Base-by-base conservation (phyloP, 23 tunicate species). In the Botrylloides violaceus region DNA sequence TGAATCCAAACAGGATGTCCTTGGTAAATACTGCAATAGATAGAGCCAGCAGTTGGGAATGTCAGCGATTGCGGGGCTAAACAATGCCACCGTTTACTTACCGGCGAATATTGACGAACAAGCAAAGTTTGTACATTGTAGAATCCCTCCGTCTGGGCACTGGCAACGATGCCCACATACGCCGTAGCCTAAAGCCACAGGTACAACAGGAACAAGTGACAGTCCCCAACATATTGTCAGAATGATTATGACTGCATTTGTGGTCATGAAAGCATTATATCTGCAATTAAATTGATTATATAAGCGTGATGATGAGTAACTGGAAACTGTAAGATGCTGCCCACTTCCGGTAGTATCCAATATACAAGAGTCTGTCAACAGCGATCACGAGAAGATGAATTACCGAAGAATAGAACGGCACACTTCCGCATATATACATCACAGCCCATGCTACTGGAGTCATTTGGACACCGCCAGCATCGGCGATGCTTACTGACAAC, bases 291-390 rank as follows among this genome's bases (percentile, higher is more conserved):
- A 59, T 22, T 6, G 27, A 59, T 15, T 24, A 60, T 28, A 25
- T 60, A 28, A 60, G 19, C 27, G 30, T 23, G 21, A 24, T 28
- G 30, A 15, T 1, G 1, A 60, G 21, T 0, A 21, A 19, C 1
- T 1, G n/a, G 58, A 49, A n/a, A n/a, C n/a, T n/a, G n/a, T 49
- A 19, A 19, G 58, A 19, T 48, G 1, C n/a, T 0, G 39, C 94
- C 33, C 15, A 79, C 94, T 38, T 85, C 55, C 57, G 35, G 47
- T 85, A 73, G 94, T 85, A 85, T 19, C 70, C 94, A 39, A 85
- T 85, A 62, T 65, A 85, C 36, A 76, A 73, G 7, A 85, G 81
- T 20, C 94, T 49, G 58, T 85, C 94, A 3, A 75, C n/a, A 3
- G 94, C 94, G 29, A 85, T 79, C 29, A 80, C 77, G 29, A 85